Percentiles rank a stretch among this genome's conserved stretches.
phyloP scores from a whole-genome alignment of 2,888 invertebrate species.

The Trimorus sp. region DNA sequence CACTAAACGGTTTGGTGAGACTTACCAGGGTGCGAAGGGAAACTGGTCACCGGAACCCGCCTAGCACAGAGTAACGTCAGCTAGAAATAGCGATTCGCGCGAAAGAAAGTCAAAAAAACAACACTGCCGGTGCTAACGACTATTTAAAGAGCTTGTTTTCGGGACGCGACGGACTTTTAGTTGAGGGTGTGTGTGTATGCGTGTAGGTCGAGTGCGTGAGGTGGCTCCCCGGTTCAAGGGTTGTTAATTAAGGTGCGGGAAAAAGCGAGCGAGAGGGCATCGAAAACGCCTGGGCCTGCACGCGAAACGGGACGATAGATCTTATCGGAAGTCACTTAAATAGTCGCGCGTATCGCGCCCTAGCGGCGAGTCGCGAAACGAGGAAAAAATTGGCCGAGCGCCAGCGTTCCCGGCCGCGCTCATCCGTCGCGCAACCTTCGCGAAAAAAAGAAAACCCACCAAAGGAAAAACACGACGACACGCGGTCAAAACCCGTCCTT shows the following conservation, averaged over 20 bases:
- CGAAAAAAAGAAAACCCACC: constrained; percentile 53
- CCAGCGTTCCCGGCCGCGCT: constrained; percentile 74
- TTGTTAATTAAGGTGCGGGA: no score
- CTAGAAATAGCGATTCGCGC: constrained; percentile 34
- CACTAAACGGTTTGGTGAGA: no score
- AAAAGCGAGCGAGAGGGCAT: constrained; percentile 45
- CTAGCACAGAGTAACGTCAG: constrained; percentile 12
- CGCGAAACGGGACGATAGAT: constrained; percentile 84
- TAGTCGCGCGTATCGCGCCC: constrained; percentile 83
- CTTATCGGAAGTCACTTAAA: constrained; percentile 83
- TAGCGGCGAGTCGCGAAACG: constrained; percentile 81
- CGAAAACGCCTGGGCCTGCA: constrained; percentile 82
- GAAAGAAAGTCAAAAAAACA: constrained; percentile 9
- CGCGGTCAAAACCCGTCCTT: constrained; percentile 14
- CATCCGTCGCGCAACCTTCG: constrained; percentile 72
- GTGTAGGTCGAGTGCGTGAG: no score
- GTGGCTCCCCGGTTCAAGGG: no score
- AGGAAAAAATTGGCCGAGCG: constrained; percentile 74
- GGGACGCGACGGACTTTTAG: no score
- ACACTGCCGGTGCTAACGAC: constrained; percentile 61
- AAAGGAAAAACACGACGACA: constrained; percentile 56
- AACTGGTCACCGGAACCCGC: no score
- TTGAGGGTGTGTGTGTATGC: no score
- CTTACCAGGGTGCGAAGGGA: no score
- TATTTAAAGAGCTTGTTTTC: constrained; percentile 65